Evolutionary conservation across 2,888 invertebrate species (phyloP), one percentile per base, ranked within the genome.

Genomic region (Temnothorax unifasciatus): DNA sequence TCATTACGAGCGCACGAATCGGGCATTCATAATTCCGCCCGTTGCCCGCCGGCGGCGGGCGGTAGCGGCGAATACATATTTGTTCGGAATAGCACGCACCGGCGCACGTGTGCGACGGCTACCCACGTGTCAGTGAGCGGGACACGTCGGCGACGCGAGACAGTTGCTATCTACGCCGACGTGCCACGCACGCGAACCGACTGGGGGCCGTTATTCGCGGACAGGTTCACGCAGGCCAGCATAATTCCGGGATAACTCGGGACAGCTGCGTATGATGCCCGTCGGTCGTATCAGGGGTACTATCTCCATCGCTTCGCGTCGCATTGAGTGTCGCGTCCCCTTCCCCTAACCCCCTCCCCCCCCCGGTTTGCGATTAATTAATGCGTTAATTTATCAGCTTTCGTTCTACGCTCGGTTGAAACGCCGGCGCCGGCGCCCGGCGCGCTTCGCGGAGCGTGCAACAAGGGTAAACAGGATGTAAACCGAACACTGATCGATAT

Each of bases 211-310:
- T 71, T 71, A 91, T 86, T 85, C 89, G 90, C 84, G 90, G 90
- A 91, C 90, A 90, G 89, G 89, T 91, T 91, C 90, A 89, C 90
- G 86, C 86, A 88, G 90, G 85, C 89, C 85, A 89, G 91, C 92
- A 92, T 92, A 93, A 93, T 93, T 93, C 88, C 90, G 86, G 88
- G 91, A 91, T 91, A 92, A 91, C 90, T 89, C 73, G 88, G 34
- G 87, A 86, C 87, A 86, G 86, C 87, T 84, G 87, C 83, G 85
- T 83, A 88, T 84, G 84, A 86, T 88, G 86, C 86, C 82, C 89
- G 85, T 88, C 90, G 86, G 68, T 76, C 84, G 85, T 90, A 89
- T 86, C 89, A 85, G 86, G 87, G 87, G 79, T 88, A 89, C 86
- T 86, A 90, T 91, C 89, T 88, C 54, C 54, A 38, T 64, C 13